These are phyloP conservation scores for Apis mellifera DNA, from an alignment of 1,140 invertebrate species.

Conservation along the genomic window Amel_HAv3.1 CM009935.2:6437001-6437500, in stretches of 20 bases:
- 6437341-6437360: slow-evolving; percentile 19
- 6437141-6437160: neutral
- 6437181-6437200: neutral
- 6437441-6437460: neutral
- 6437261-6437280: neutral
- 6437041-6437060: too few species aligned
- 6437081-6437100: too few species aligned
- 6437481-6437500: neutral
- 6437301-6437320: slow-evolving; percentile 1
- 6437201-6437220: neutral
- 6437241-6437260: neutral
- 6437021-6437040: too few species aligned
- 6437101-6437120: too few species aligned
- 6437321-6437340: slow-evolving; percentile 17
- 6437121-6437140: neutral
- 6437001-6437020: too few species aligned
- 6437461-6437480: neutral
- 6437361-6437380: slow-evolving; percentile 21
- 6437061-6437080: too few species aligned
- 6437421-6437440: slow-evolving; percentile 21
- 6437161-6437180: neutral
- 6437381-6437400: neutral
- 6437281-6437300: neutral
- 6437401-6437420: neutral
- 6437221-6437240: neutral